These are phyloP conservation scores for Anguilla marmorata DNA, from an alignment of 2,797 vertebrate genomes.

Conservation along the genomic window DNA sequence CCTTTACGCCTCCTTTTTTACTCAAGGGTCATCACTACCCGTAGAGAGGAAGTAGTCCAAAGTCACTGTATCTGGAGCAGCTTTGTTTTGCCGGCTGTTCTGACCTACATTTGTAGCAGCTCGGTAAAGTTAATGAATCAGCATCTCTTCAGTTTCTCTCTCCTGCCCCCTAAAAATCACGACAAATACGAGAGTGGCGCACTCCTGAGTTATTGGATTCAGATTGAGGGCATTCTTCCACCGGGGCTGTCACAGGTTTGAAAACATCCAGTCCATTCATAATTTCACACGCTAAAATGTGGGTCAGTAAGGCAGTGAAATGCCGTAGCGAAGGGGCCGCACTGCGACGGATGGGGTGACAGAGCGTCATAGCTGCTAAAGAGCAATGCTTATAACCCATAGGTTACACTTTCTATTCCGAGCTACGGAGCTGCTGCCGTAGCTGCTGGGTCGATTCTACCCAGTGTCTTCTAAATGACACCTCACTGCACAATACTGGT, in stretches of 20 bases:
- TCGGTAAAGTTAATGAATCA: not conserved
- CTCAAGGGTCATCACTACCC: not conserved
- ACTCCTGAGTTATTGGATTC: not conserved
- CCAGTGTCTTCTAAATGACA: not conserved
- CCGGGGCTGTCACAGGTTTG: not conserved
- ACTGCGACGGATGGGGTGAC: not conserved
- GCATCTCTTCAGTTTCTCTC: not conserved
- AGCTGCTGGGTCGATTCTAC: not conserved
- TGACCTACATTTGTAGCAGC: slow-evolving; percentile 3
- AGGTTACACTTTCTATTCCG: not conserved
- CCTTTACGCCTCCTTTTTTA: not conserved
- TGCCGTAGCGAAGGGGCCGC: not conserved
- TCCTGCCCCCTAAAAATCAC: not conserved
- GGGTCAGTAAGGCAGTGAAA: slow-evolving; percentile 3
- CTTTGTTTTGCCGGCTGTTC: not conserved
- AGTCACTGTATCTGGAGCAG: not conserved
- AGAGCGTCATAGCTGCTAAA: not conserved
- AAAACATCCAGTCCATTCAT: slow-evolving; percentile 13
- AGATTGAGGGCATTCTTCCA: not conserved
- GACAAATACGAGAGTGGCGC: not conserved
- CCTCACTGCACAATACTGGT: not conserved
- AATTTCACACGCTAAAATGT: slow-evolving; percentile 1
- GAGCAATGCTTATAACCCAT: not conserved
- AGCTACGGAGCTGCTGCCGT: not conserved
- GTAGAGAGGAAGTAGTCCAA: not conserved